These are phyloP conservation scores for Myzus persicae DNA, from an alignment of 1,140 invertebrate genomes.

Conservation along the genomic window DNA sequence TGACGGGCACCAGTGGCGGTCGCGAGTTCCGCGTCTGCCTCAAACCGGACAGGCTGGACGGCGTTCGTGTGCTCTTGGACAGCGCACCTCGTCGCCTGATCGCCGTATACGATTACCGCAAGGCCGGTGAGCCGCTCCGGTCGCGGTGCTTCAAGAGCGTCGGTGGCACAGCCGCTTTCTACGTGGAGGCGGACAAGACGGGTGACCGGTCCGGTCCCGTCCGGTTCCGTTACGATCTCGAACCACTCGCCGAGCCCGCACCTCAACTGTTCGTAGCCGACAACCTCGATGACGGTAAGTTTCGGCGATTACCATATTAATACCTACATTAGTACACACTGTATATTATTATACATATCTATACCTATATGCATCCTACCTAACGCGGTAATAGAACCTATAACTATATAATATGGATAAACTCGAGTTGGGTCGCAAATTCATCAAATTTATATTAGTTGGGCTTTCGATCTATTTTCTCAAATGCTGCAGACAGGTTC, in stretches of 20 bases:
- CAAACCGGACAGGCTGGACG: constrained; percentile 53
- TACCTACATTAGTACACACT: too few species aligned
- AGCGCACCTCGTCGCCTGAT: constrained; percentile 45
- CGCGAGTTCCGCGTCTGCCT: constrained; percentile 55
- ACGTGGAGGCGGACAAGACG: constrained; percentile 53
- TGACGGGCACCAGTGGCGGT: constrained; percentile 41
- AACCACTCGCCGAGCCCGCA: neutral
- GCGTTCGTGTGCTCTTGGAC: constrained; percentile 43
- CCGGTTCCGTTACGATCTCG: constrained; percentile 51
- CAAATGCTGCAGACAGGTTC: too few species aligned
- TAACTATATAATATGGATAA: too few species aligned
- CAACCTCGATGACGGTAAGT: constrained; percentile 44
- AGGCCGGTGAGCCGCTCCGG: neutral
- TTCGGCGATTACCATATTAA: neutral
- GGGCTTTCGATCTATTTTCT: too few species aligned
- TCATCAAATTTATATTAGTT: too few species aligned
- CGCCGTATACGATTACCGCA: constrained; percentile 41
- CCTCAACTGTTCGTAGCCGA: constrained; percentile 47
- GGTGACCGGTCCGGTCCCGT: constrained; percentile 16
- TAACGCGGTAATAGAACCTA: too few species aligned
- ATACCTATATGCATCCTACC: too few species aligned
- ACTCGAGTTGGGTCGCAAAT: too few species aligned
- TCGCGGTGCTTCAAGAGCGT: constrained; percentile 52
- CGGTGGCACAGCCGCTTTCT: constrained; percentile 48
- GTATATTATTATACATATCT: too few species aligned